These are phyloP conservation scores for Lerema accius DNA, from an alignment of 1,140 invertebrate species.

Conservation along the genomic window DNA sequence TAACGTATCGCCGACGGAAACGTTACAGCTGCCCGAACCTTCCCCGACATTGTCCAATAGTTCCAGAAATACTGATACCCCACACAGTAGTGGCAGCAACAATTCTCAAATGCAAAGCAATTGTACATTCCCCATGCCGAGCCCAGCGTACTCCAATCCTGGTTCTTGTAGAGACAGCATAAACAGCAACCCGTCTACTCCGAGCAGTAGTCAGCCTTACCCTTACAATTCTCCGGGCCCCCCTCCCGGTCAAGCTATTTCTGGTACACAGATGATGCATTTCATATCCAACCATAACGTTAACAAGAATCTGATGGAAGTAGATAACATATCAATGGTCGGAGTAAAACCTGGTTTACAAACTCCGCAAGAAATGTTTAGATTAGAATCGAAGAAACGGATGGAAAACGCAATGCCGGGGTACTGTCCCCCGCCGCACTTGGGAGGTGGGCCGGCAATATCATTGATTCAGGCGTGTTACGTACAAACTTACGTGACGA, in stretches of 20 bases:
- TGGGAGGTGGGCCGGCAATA: conserved; percentile 67
- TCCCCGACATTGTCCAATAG: conserved; percentile 80
- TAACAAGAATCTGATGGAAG: conserved; percentile 79
- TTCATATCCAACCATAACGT: conserved; percentile 79
- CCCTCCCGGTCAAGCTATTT: conserved; percentile 52
- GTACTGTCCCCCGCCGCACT: conserved; percentile 76
- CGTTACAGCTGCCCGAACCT: conserved; percentile 74
- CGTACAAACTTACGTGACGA: conserved; percentile 84
- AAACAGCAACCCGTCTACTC: conserved; percentile 72
- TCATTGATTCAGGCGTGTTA: conserved; percentile 70
- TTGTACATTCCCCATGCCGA: conserved; percentile 69
- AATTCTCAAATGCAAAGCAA: conserved; percentile 68
- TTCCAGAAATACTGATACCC: conserved; percentile 76
- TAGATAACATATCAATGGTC: conserved; percentile 79
- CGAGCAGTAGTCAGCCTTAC: conserved; percentile 62
- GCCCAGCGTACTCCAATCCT: conserved; percentile 72
- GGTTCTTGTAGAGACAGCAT: conserved; percentile 70
- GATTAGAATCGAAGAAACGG: conserved; percentile 55
- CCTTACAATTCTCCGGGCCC: conserved; percentile 73
- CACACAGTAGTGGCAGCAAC: conserved; percentile 68
- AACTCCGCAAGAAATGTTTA: conserved; percentile 56
- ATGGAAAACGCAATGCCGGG: conserved; percentile 73
- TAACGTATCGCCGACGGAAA: conserved; percentile 86
- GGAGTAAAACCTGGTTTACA: conserved; percentile 67
- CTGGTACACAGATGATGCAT: conserved; percentile 75